Percentiles rank a stretch among this genome's conserved stretches.
Conservation (phyloP, 2,888 invertebrate species). For the Pterostichus niger region DNA sequence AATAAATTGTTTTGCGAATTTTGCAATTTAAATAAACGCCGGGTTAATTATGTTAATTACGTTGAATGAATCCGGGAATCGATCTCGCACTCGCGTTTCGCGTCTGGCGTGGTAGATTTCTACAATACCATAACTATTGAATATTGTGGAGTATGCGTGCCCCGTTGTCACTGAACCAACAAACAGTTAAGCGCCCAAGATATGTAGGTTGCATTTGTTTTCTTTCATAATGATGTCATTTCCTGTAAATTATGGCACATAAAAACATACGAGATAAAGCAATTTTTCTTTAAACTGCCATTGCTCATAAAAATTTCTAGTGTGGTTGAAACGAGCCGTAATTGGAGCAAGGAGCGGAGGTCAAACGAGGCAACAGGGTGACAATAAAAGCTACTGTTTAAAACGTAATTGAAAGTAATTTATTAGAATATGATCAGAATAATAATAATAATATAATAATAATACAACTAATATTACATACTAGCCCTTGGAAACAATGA, state of each 20-base stretch:
- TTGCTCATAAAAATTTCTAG: constrained; percentile 11
- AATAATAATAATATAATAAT: constrained; percentile 56
- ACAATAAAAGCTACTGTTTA: constrained; percentile 45
- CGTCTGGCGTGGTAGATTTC: background rate
- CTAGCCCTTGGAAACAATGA: constrained; percentile 66
- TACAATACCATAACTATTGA: too few relatives aligned
- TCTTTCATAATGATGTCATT: constrained; percentile 9
- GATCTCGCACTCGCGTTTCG: background rate
- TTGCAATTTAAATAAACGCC: constrained; percentile 61
- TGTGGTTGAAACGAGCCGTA: background rate
- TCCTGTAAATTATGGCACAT: constrained; percentile 14
- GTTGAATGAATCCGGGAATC: constrained; percentile 47
- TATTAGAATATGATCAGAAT: constrained; percentile 64
- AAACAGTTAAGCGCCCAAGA: background rate
- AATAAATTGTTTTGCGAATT: constrained; percentile 63
- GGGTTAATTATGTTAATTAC: constrained; percentile 59
- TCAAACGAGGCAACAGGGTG: background rate
- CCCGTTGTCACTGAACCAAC: constrained; percentile 1
- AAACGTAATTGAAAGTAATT: constrained; percentile 64
- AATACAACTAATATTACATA: constrained; percentile 62
- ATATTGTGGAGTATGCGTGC: background rate
- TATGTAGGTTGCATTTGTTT: constrained; percentile 8
- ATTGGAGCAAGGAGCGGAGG: background rate
- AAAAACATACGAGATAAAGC: constrained; percentile 12
- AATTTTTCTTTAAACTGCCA: constrained; percentile 12